Evolutionary conservation across 1,140 invertebrate species (phyloP).

Genomic region (Anoplolepis gracilipes): DNA sequence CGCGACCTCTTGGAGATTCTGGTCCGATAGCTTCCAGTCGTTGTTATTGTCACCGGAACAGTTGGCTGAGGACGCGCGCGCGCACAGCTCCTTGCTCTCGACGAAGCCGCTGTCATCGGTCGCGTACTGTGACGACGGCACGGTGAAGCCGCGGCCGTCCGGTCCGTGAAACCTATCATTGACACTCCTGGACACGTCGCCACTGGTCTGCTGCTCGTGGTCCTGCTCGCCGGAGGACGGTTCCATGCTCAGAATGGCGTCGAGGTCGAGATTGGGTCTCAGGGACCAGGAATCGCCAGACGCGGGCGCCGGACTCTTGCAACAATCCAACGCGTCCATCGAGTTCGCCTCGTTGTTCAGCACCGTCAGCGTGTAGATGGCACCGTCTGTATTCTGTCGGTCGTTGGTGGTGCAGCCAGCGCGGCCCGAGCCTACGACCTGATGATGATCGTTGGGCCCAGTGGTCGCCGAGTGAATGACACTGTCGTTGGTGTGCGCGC

Average conservation of each 20-base stretch:
- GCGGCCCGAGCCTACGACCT: slow-evolving; percentile 33
- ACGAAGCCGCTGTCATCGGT: slow-evolving; percentile 91
- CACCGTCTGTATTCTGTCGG: slow-evolving; percentile 86
- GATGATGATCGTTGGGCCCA: slow-evolving; percentile 67
- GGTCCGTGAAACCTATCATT: slow-evolving; percentile 81
- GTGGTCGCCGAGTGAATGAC: slow-evolving; percentile 59
- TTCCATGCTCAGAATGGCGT: slow-evolving; percentile 85
- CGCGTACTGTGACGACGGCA: slow-evolving; percentile 84
- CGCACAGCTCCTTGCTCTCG: slow-evolving; percentile 88
- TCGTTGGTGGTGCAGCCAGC: slow-evolving; percentile 76
- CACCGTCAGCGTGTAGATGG: slow-evolving; percentile 87
- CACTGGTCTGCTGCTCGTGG: slow-evolving; percentile 73
- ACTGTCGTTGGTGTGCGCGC: slow-evolving; percentile 69
- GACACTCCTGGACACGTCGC: slow-evolving; percentile 70
- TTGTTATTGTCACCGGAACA: slow-evolving; percentile 91
- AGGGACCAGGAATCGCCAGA: slow-evolving; percentile 81
- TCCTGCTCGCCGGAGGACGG: slow-evolving; percentile 75
- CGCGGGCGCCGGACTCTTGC: slow-evolving; percentile 81
- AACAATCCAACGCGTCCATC: slow-evolving; percentile 84
- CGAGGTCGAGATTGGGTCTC: slow-evolving; percentile 83
- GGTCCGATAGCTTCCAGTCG: slow-evolving; percentile 91
- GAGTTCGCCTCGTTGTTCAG: slow-evolving; percentile 87
- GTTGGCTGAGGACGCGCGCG: slow-evolving; percentile 70
- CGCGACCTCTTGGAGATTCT: slow-evolving; percentile 87
- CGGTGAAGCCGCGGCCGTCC: slow-evolving; percentile 64